These are phyloP conservation scores for Cydia splendana DNA, from an alignment of 1,140 invertebrate species.

Conservation along the genomic window DNA sequence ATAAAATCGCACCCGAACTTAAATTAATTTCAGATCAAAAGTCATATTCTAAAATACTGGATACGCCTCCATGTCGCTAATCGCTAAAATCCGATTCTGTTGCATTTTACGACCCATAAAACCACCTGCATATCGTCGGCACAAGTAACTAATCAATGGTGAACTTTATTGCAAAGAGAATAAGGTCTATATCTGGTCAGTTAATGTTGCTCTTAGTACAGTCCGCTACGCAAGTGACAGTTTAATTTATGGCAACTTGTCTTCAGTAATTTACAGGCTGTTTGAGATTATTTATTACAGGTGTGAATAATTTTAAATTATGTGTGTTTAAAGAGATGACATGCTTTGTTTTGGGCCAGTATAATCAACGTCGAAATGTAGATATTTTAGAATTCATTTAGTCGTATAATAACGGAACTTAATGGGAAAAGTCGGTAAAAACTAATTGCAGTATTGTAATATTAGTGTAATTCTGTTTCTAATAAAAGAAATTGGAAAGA, in stretches of 20 bases:
- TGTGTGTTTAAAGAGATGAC: constrained; percentile 5
- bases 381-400: neutral
- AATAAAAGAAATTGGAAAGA: too few relatives aligned
- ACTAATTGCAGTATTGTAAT: too few relatives aligned
- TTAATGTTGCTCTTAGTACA: neutral
- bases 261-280: neutral
- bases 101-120: constrained; percentile 17
- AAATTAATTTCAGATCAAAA: neutral
- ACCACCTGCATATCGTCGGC: neutral
- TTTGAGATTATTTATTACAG: neutral
- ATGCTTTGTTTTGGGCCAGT: neutral
- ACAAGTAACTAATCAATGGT: too few relatives aligned
- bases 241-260: neutral
- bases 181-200: too few relatives aligned
- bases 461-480: too few relatives aligned
- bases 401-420: neutral
- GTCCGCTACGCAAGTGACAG: neutral
- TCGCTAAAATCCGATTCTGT: neutral
- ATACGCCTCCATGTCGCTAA: neutral
- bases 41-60: neutral
- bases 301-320: constrained; percentile 8
- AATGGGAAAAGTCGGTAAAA: too few relatives aligned
- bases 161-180: too few relatives aligned
- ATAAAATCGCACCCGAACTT: too few relatives aligned
- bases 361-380: neutral